Evolutionary conservation across 2,888 invertebrate genomes (phyloP), one percentile per base, ranked within the genome.

Genomic region (Tetragonisca angustula): DNA sequence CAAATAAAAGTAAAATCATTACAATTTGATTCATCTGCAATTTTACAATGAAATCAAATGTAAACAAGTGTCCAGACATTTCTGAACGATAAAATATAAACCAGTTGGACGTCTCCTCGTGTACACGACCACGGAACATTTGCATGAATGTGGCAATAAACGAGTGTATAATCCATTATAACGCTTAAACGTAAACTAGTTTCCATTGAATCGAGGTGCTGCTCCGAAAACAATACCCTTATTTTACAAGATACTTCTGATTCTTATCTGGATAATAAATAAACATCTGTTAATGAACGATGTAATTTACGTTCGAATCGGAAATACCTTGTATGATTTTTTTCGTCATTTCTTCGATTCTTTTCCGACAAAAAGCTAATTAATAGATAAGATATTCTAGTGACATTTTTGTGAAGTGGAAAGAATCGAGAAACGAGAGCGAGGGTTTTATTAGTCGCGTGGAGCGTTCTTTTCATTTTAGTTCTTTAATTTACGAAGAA

Each of bases 151-250:
- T 79, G 65, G 77, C 65, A 54, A 79, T 67, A 76, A 67, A 61
- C 69, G 81, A 86, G 86, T 83, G 75, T 83, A 86, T 88, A 88
- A 86, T 88, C 85, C 80, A 80, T 70, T 85, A 83, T 89, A 90
- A 91, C 90, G 90, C 90, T 89, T 91, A 90, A 89, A 89, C 36
- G 68, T 90, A 90, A 88, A 87, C 79, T 89, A 90, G 86, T 73
- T 73, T 72, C 83, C 83, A 88, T 83, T 76, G 77, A 84, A 87
- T 85, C 68, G 84, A 88, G 83, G 84, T 83, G 86, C 85, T 86
- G 90, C 87, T 87, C 74, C 88, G 72, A 76, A 52, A 72, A 83
- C 89, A 72, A 36, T 74, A 74, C 64, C 67, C 61, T 27, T n/a
- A 43, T 15, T 21, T 27, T 27, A 19, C 36, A 3, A n/a, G 17